These are phyloP conservation scores for Camelus bactrianus DNA, from an alignment of 2,113 vertebrate genomes.

Conservation along the genomic window DNA sequence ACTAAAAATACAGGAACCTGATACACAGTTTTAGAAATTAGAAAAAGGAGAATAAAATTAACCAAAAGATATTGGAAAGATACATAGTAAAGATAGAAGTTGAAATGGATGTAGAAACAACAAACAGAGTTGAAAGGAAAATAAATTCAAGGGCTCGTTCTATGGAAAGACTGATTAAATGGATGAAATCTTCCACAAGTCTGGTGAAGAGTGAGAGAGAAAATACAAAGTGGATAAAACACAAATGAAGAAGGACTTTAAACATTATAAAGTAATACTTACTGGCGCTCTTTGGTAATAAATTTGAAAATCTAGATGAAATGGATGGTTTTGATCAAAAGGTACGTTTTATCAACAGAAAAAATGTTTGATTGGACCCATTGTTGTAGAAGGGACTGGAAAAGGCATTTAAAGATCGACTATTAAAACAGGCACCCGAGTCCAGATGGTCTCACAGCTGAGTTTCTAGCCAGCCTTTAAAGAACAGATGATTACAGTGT, in stretches of 20 bases:
- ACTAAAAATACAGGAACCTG: not conserved
- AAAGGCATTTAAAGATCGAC: not conserved
- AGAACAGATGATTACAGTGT: constrained; percentile 32
- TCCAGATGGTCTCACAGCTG: constrained; percentile 48
- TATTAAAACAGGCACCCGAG: not conserved
- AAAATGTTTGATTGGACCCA: not conserved
- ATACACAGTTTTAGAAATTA: not conserved
- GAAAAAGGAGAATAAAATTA: not conserved
- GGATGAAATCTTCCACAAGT: not conserved
- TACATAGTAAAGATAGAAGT: not conserved
- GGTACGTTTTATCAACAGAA: not conserved
- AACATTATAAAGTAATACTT: not conserved
- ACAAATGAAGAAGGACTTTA: not conserved
- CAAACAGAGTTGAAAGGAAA: not conserved
- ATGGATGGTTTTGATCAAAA: not conserved
- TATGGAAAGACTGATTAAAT: not conserved
- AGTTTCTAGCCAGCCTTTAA: constrained; percentile 27
- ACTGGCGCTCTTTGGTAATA: not conserved
- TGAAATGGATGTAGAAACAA: not conserved
- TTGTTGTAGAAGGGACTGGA: not conserved
- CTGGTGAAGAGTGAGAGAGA: not conserved
- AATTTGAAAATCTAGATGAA: not conserved
- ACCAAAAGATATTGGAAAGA: not conserved
- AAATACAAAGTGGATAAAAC: not conserved
- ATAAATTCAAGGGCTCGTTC: not conserved